Conservation (phyloP, 2,113 vertebrate genomes). For the Poecile atricapillus region DNA sequence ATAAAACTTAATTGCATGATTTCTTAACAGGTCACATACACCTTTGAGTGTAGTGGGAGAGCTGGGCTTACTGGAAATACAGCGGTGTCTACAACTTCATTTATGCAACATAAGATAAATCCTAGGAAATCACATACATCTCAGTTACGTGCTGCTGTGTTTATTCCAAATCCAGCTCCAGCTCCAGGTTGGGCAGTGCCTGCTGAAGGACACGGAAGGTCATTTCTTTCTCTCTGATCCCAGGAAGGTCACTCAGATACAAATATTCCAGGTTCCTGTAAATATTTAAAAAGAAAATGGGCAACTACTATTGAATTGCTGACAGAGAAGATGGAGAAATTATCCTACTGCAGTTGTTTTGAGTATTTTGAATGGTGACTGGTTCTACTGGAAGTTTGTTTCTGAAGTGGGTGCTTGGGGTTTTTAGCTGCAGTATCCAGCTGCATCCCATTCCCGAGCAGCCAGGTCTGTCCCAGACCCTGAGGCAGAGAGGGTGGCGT, state of each 20-base stretch:
- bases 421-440: neutral
- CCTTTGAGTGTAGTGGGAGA: neutral
- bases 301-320: neutral
- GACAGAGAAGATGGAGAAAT: neutral
- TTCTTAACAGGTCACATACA: neutral
- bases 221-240: conserved; percentile 78
- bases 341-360: neutral
- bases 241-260: conserved; percentile 91
- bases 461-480: neutral
- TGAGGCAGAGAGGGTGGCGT: accelerated
- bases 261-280: conserved; percentile 87
- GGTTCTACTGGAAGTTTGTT: neutral
- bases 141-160: neutral
- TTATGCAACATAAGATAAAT: neutral
- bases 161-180: conserved; percentile 80
- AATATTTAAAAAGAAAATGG: conserved; percentile 14
- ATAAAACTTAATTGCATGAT: neutral
- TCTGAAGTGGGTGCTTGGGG: neutral
- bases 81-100: neutral
- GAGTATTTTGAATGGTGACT: neutral
- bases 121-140: neutral
- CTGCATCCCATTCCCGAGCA: neutral
- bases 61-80: neutral
- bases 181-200: conserved; percentile 80
- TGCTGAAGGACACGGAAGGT: conserved; percentile 76